Evolutionary conservation across 2,888 invertebrate genomes (phyloP).

Genomic region (Chaetogeoica ovagalla): DNA sequence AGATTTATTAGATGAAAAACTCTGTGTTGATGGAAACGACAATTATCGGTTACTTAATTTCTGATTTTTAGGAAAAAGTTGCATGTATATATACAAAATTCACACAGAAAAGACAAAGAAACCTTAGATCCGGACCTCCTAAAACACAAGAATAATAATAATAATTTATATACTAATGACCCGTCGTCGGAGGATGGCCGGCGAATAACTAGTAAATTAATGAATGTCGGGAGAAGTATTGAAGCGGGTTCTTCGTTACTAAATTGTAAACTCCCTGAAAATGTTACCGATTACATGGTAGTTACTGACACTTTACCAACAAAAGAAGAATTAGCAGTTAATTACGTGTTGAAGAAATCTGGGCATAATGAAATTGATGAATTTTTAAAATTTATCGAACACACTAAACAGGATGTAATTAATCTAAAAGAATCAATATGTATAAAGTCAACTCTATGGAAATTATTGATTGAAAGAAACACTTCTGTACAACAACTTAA

Average conservation of each 20-base stretch:
- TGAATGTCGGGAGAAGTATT: not conserved
- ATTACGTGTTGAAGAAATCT: not conserved
- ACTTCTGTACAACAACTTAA: not conserved
- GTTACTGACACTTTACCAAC: not conserved
- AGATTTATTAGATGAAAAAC: too few species aligned
- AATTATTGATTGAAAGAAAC: not conserved
- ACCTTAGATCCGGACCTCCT: not conserved
- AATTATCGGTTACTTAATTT: not conserved
- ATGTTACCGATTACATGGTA: not conserved
- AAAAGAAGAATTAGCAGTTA: conserved; percentile 6
- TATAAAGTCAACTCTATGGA: not conserved
- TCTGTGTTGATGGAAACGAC: too few species aligned
- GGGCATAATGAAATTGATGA: not conserved
- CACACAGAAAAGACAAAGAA: not conserved
- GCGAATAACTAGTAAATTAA: not conserved
- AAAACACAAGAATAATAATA: not conserved
- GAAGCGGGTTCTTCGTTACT: not conserved
- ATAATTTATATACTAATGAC: not conserved
- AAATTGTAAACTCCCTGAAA: conserved; percentile 7
- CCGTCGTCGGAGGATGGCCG: too few species aligned
- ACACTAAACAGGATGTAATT: not conserved
- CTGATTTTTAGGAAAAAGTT: conserved; percentile 2
- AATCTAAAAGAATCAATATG: not conserved
- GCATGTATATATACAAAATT: not conserved
- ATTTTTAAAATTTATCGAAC: not conserved